phyloP scores from a whole-genome alignment of 2,888 invertebrate species.

The Drymonia ruficornis region DNA sequence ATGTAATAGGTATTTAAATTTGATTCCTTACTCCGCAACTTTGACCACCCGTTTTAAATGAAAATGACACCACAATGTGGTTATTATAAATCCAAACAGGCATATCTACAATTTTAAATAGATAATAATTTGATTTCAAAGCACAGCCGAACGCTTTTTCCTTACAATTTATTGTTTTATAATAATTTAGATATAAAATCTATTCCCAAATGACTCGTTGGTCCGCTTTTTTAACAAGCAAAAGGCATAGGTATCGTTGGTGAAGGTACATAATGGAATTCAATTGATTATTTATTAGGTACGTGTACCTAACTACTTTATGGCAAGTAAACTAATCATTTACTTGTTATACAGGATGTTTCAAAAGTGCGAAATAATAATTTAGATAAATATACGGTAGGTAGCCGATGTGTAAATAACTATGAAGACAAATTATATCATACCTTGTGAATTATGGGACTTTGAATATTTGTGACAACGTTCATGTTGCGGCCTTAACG shows the following conservation, averaged over 20 bases:
- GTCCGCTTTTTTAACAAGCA: slow-evolving; percentile 78
- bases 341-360: no score
- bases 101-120: slow-evolving; percentile 31
- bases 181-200: slow-evolving; percentile 65
- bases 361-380: no score
- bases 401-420: no score
- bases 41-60: slow-evolving; percentile 39
- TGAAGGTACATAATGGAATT: slow-evolving; percentile 33
- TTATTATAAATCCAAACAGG: slow-evolving; percentile 27
- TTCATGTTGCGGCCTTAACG: no score
- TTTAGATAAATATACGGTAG: slow-evolving; percentile 10
- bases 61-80: slow-evolving; percentile 11
- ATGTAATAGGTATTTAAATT: background rate
- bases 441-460: no score
- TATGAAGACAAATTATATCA: no score
- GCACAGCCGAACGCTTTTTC: slow-evolving; percentile 76
- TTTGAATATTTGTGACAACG: no score
- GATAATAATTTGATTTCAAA: slow-evolving; percentile 56
- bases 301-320: background rate
- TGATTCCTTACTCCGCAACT: slow-evolving; percentile 21
- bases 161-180: slow-evolving; percentile 59
- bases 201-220: slow-evolving; percentile 77
- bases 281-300: slow-evolving; percentile 17
- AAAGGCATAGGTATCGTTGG: slow-evolving; percentile 70
- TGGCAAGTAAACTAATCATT: background rate